Evolutionary conservation across 2,888 invertebrate genomes (phyloP).

Genomic region (Meta bourneti): DNA sequence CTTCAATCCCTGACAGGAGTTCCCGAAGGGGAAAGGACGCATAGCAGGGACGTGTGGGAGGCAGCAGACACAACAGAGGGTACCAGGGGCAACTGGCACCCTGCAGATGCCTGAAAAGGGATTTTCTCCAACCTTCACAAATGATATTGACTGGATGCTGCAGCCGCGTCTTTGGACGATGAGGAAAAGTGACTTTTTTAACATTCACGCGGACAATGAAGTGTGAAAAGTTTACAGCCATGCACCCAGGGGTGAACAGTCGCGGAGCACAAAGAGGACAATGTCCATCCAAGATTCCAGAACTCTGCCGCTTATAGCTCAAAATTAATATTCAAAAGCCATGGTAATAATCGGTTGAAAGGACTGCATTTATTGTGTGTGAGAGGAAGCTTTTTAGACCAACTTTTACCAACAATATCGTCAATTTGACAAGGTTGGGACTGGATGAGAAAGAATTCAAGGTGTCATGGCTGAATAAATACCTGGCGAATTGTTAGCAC

Average conservation of each 20-base stretch:
- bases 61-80: conserved; percentile 14
- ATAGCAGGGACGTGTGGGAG: neutral
- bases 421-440: no score
- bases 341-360: neutral
- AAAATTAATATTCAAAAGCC: neutral
- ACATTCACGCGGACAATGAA: neutral
- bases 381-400: neutral
- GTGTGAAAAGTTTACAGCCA: no score
- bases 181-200: neutral
- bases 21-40: neutral
- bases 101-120: neutral
- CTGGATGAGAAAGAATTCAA: no score
- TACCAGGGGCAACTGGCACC: neutral
- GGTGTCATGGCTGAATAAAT: no score
- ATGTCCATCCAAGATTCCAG: neutral
- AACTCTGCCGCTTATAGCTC: neutral
- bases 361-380: neutral
- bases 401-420: neutral
- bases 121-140: neutral
- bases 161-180: neutral
- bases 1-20: neutral
- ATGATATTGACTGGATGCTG: neutral
- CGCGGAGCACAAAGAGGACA: neutral
- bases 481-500: no score
- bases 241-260: neutral